Evolutionary conservation across 2,797 vertebrate genomes (phyloP), one percentile per base, ranked within the genome.

Genomic region (Danio jaintianensis): DNA sequence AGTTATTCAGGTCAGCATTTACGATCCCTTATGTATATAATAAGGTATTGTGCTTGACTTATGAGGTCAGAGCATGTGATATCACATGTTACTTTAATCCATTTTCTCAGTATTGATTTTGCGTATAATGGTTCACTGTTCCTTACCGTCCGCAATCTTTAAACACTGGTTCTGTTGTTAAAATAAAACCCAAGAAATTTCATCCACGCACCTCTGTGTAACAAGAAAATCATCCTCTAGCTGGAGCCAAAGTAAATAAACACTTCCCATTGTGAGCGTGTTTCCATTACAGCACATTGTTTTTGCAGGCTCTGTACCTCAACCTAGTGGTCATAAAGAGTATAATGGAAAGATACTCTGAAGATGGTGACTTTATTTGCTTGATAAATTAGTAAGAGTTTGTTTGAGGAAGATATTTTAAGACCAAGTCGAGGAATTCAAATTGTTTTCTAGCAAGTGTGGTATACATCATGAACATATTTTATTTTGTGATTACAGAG

Each of bases 401-500:
- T 29, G 29, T n/a, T 7, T 67, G 52, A 45, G 8, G 13, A n/a
- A 56, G 7, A 55, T 55, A 45, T 55, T 16, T 69, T 10, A 66
- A 45, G 11, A 20, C n/a, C 10, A 18, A 69, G 69, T 68, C 4
- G 16, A 9, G n/a, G 47, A 22, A 43, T 58, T 29, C 1, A 59
- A 13, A 22, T 22, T 12, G 15, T 55, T 45, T 36, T 29, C 0
- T 5, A 12, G n/a, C 6, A 0, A 0, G 10, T 43, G n/a, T 56
- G 12, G 29, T 62, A 42, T 12, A 18, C 29, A 29, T 22, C 50
- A 50, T 52, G 45, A 61, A 52, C 16, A 40, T 7, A 16, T 22
- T 48, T 40, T 59, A 11, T 48, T 52, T n/a, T 85, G 70, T 20
- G 6, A 22, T 76, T 78, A 0, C 88, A 98, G 96, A 91, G 95